Conservation (phyloP, 2,888 invertebrate species). For the Dynastes grantii region DNA sequence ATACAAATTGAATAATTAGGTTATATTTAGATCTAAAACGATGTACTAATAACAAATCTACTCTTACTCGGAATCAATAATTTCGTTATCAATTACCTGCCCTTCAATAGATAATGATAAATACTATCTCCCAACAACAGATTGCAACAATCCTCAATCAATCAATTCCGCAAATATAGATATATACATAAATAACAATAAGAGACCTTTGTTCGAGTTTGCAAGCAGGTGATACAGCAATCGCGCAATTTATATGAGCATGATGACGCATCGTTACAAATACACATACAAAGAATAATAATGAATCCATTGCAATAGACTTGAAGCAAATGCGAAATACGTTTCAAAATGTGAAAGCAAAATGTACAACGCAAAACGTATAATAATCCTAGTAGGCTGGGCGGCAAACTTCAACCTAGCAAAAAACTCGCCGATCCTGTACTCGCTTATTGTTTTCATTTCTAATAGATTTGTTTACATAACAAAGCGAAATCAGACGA, state of each 20-base stretch:
- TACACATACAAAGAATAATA: not conserved
- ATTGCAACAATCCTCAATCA: not conserved
- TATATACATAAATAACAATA: not conserved
- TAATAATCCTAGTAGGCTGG: not conserved
- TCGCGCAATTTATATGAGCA: conserved; percentile 3
- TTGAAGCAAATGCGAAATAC: not conserved
- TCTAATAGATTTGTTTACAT: conserved; percentile 63
- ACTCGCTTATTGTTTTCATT: conserved; percentile 32
- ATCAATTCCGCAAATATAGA: not conserved
- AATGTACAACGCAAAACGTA: conserved; percentile 3
- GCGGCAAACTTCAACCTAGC: not conserved
- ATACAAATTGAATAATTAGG: too few relatives aligned
- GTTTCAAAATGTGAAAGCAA: conserved; percentile 33
- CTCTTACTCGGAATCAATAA: not conserved
- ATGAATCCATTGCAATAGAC: not conserved
- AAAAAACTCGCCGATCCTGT: not conserved
- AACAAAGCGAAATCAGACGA: conserved; percentile 61
- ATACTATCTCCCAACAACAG: not conserved
- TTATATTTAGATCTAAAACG: too few relatives aligned
- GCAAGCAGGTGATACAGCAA: not conserved
- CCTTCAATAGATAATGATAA: not conserved
- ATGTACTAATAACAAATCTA: too few relatives aligned
- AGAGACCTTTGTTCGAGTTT: conserved; percentile 1
- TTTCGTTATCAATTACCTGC: not conserved
- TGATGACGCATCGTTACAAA: conserved; percentile 3